Evolutionary conservation across 2,888 invertebrate genomes (phyloP).

Genomic region (Torymus texanus): DNA sequence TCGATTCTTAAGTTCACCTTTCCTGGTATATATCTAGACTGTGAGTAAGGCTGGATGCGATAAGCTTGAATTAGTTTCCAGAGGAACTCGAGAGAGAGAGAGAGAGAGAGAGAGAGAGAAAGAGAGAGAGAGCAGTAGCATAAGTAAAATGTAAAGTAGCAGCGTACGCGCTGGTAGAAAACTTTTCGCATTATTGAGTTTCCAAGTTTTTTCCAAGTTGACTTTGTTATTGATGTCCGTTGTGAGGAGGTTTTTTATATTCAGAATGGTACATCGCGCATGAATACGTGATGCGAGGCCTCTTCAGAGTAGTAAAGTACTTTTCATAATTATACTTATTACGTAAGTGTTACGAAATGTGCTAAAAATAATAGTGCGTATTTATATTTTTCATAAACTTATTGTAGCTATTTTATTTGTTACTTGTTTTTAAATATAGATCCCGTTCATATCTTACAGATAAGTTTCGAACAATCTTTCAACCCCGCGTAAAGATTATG

Average conservation of each 20-base stretch:
- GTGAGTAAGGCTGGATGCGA: background rate
- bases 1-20: conserved; percentile 11
- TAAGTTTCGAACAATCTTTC: no score
- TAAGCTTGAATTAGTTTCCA: conserved; percentile 46
- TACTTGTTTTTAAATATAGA: no score
- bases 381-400: no score
- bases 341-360: no score
- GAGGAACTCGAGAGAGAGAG: conserved; percentile 3
- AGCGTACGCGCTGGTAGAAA: background rate
- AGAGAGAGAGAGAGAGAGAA: background rate
- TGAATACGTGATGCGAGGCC: no score
- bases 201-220: conserved; percentile 14
- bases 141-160: conserved; percentile 39
- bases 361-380: no score
- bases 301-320: no score
- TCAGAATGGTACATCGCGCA: background rate
- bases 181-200: conserved; percentile 46
- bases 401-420: no score
- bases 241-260: background rate
- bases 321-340: no score
- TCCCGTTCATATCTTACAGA: no score
- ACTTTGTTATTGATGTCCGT: conserved; percentile 1
- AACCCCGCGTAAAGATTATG: no score
- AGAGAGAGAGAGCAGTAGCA: background rate
- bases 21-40: background rate